Conservation (phyloP, 2,888 invertebrate species). For the Ennomos erosarius region DNA sequence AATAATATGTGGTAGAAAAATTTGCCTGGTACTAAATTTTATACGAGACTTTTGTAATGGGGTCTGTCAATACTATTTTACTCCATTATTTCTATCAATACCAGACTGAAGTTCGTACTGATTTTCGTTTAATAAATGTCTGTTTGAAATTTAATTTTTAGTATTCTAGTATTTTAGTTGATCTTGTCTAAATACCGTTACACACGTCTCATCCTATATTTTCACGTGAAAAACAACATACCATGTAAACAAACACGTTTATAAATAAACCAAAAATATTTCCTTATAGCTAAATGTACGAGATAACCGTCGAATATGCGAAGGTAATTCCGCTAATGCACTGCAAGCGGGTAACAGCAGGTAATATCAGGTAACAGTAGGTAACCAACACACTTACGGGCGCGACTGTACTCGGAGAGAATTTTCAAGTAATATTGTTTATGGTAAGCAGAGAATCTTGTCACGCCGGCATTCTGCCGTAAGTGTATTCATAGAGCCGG, state of each 20-base stretch:
- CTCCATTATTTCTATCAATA: too few species aligned
- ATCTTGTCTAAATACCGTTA: neutral
- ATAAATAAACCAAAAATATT: conserved; percentile 15
- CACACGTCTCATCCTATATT: neutral
- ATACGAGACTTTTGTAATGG: too few species aligned
- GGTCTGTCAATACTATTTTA: too few species aligned
- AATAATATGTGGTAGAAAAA: too few species aligned
- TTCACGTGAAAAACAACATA: neutral
- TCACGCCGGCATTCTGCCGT: conserved; percentile 62
- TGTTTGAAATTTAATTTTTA: too few species aligned
- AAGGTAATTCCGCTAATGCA: conserved; percentile 25
- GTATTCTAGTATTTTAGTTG: neutral
- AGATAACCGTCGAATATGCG: conserved; percentile 16
- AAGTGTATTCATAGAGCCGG: conserved; percentile 32
- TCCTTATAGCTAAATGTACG: conserved; percentile 15
- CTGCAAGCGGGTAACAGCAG: conserved; percentile 9
- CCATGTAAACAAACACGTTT: neutral
- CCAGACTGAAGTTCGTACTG: too few species aligned
- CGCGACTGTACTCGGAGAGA: conserved; percentile 40
- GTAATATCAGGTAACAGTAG: conserved; percentile 3
- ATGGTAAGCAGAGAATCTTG: conserved; percentile 81
- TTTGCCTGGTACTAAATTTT: too few species aligned
- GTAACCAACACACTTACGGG: conserved; percentile 16
- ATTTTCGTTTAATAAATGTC: too few species aligned
- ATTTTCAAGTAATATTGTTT: conserved; percentile 75